phyloP scores from a whole-genome alignment of 2,113 vertebrate genomes.

The Protomyctophum bolini region DNA sequence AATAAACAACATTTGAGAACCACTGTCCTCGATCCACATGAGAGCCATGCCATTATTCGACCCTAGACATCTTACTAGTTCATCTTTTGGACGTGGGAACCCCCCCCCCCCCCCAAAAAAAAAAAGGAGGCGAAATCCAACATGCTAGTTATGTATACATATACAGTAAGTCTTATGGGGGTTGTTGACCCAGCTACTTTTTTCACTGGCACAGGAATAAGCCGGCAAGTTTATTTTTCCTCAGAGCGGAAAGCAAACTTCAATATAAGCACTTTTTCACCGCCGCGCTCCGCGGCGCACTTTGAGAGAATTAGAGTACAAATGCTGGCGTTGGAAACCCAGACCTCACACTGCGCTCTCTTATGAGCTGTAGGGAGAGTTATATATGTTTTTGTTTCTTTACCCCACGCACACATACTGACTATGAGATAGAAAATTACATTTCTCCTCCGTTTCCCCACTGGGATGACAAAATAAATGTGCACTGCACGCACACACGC shows the following conservation, averaged over 20 bases:
- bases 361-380: conserved; percentile 18
- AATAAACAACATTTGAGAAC: no score
- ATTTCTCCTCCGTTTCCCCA: conserved; percentile 23
- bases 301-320: conserved; percentile 54
- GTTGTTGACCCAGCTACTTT: not conserved
- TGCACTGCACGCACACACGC: not conserved
- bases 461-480: conserved; percentile 3
- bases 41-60: no score
- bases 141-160: no score
- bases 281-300: conserved; percentile 41
- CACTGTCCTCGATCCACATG: no score
- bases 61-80: no score
- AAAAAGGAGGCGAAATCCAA: no score
- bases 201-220: conserved; percentile 20
- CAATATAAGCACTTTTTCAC: conserved; percentile 43
- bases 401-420: conserved; percentile 8
- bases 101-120: no score
- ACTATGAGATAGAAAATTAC: conserved; percentile 44
- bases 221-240: conserved; percentile 24
- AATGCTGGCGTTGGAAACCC: conserved; percentile 48
- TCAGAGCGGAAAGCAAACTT: conserved; percentile 32
- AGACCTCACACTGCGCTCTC: conserved; percentile 42
- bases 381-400: not conserved
- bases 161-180: not conserved
- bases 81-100: no score